Evolutionary conservation across 2,113 vertebrate genomes (phyloP).

Genomic region (Bettongia penicillata): DNA sequence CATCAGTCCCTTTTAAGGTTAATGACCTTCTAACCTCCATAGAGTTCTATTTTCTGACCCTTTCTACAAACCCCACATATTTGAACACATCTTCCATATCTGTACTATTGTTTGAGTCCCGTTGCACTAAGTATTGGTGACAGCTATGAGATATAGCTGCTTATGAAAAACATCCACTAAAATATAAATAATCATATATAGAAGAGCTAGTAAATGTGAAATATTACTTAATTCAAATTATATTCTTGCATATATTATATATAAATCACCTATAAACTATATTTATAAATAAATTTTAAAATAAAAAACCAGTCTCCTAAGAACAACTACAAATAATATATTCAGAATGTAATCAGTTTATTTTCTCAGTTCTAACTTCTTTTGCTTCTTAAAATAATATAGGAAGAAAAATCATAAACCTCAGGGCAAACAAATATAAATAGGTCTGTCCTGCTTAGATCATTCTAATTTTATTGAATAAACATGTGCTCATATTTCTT

Average conservation of each 20-base stretch:
- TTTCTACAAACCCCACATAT: not conserved
- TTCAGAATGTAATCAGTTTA: constrained; percentile 54
- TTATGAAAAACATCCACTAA: not conserved
- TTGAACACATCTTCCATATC: not conserved
- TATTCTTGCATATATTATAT: constrained; percentile 38
- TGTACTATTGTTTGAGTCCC: not conserved
- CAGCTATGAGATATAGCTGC: not conserved
- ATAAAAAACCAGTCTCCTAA: constrained; percentile 14
- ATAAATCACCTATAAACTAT: constrained; percentile 4
- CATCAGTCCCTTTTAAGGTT: not conserved
- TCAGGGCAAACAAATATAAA: constrained; percentile 54
- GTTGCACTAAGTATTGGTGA: not conserved
- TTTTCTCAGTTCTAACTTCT: constrained; percentile 46
- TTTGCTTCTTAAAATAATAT: constrained; percentile 56
- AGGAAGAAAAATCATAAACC: not conserved
- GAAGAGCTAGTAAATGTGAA: not conserved
- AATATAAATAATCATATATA: constrained; percentile 51
- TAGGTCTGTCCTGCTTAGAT: constrained; percentile 26
- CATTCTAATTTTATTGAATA: constrained; percentile 58
- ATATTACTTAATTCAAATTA: constrained; percentile 23
- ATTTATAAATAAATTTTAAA: constrained; percentile 28
- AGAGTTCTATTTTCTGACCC: not conserved
- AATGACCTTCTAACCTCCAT: not conserved
- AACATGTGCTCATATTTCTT: constrained; percentile 63
- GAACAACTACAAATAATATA: constrained; percentile 33